Evolutionary conservation across 2,113 vertebrate species (phyloP), one percentile per base, ranked within the genome.

Genomic region (Tachycineta bicolor): DNA sequence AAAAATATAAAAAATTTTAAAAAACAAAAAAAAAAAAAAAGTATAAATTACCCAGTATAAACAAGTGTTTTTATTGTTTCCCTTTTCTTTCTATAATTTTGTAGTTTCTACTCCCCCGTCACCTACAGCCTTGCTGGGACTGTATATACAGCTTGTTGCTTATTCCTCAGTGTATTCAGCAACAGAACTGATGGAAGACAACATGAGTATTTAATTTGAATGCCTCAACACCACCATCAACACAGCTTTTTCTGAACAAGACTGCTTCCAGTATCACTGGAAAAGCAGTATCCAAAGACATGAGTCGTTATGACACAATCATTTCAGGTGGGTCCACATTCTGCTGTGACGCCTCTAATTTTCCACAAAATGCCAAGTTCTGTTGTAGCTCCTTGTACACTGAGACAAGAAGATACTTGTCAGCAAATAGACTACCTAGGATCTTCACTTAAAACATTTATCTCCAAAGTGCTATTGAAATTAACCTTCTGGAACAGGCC

Each of bases 291-390:
- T 46, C 10, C 23, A 55, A 64, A 75, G 19, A 24, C 39, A 41
- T 2, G 49, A 22, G 7, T 79, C 0, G 0, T 28, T 41, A 47
- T 26, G 43, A 78, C 2, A 31, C 3, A 46, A 50, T 14, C 14
- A 63, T 46, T 82, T 24, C 31, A 90, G 13, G 9, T 39, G 15
- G 4, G 20, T 67, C 25, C 26, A 47, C 37, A n/a, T 68, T 80
- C 31, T 78, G 5, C 11, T 52, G 16, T 12, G 6, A 53, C 21
- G 56, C 7, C 13, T 60, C 18, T 14, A 55, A 14, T 20, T 83
- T 76, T 59, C 14, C 25, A 37, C 34, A 31, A 80, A 55, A 59
- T 7, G 6, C 2, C 12, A 80, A 33, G 5, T 69, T 56, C 19
- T 60, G 7, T 34, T 68, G 11, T 28, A 73, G 29, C 34, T 77